Base-by-base conservation (phyloP, 2,888 invertebrate species). In the Boloria euphrosyne region DNA sequence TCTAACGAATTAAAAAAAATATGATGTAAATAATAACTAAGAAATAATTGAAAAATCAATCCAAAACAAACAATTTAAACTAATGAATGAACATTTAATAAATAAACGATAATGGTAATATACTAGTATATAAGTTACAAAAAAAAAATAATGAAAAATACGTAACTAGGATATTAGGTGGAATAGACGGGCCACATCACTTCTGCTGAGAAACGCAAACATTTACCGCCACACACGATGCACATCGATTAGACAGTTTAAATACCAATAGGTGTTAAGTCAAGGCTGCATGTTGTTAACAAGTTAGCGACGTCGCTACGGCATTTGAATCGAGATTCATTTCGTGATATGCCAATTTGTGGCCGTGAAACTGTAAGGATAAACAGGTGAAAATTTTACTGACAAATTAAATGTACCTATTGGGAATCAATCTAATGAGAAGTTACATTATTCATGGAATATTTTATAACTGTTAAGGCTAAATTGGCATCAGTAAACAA, bases 341-440 rank as follows among this genome's bases (percentile, higher is more conserved):
- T 76, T 84, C 86, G 86, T 85, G 87, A 86, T 85, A 85, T 85
- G 84, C 76, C 85, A 80, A 76, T 72, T 69, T 75, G 73, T 67
- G 72, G 77, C 75, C 78, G 78, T 77, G 76, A 74, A 68, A 67
- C 58, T 31, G 59, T 27, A 47, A 47, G 49, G 54, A 57, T 46
- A 47, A 61, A 47, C 50, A 49, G 31, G 50, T 18, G n/a, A 13
- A 61, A 53, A 58, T 22, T 38, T 50, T 55, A 44, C 66, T 50
- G 13, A 46, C 14, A 17, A 46, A 27, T 6, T 18, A 13, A n/a
- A 31, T 31, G n/a, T n/a, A n/a, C n/a, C 31, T 38, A 7, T 38
- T 38, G 31, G 31, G 38, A 17, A 55, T 43, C 1, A 1, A 54
- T 17, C 2, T 38, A 38, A 38, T 38, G 5, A 49, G 16, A 49